Conservation (phyloP, 2,888 invertebrate species). For the Pachliopta kotzebuea region DNA sequence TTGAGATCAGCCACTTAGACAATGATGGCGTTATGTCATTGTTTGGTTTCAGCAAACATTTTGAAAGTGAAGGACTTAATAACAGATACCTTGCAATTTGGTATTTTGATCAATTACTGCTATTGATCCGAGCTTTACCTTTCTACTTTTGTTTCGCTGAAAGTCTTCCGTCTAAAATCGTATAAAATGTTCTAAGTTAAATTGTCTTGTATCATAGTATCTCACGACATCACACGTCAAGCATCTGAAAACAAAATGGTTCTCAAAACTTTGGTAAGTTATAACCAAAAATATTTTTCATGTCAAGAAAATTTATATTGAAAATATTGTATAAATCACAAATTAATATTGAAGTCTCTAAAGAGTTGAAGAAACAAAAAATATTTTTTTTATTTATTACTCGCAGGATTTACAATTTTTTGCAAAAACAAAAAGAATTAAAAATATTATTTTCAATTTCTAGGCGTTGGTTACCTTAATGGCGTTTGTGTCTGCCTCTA, state of each 20-base stretch:
- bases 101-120: slow-evolving; percentile 36
- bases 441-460: slow-evolving; percentile 16
- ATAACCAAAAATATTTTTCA: not conserved
- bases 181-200: slow-evolving; percentile 55
- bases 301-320: not conserved
- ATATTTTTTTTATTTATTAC: not conserved
- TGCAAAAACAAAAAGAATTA: not conserved
- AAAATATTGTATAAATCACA: not conserved
- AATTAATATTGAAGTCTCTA: no score
- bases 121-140: slow-evolving; percentile 52
- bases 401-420: not conserved
- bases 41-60: slow-evolving; percentile 12
- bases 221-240: slow-evolving; percentile 39
- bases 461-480: slow-evolving; percentile 41
- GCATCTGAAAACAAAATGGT: slow-evolving; percentile 45
- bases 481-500: slow-evolving; percentile 38
- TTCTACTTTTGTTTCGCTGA: slow-evolving; percentile 47
- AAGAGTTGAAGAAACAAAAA: not conserved
- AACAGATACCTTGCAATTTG: slow-evolving; percentile 20
- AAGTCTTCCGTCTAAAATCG: slow-evolving; percentile 59
- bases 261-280: slow-evolving; percentile 56
- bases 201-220: slow-evolving; percentile 46
- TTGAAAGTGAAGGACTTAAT: slow-evolving; percentile 28
- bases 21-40: slow-evolving; percentile 13
- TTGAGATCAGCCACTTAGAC: slow-evolving; percentile 11